Percentiles rank a stretch among this genome's conserved stretches.
Conservation (phyloP, 2,888 invertebrate genomes). For the Hirtodrosophila cameraria region DNA sequence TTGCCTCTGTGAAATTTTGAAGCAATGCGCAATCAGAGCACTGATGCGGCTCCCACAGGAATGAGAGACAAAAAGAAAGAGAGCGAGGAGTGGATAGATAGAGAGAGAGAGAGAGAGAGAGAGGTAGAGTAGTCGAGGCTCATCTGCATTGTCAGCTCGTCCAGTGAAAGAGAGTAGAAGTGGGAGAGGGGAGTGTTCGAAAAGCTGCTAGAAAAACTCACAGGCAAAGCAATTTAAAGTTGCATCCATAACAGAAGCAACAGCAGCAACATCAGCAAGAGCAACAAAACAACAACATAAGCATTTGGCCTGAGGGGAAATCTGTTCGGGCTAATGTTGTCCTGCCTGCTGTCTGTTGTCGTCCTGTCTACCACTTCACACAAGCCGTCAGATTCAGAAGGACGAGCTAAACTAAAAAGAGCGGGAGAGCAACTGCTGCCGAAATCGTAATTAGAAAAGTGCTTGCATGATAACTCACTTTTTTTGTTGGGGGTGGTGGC, state of each 20-base stretch:
- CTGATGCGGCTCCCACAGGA: slow-evolving; percentile 73
- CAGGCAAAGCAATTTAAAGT: slow-evolving; percentile 76
- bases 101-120: slow-evolving; percentile 3
- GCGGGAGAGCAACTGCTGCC: slow-evolving; percentile 7
- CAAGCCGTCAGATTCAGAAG: slow-evolving; percentile 12
- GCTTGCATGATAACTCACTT: slow-evolving; percentile 76
- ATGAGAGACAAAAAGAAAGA: slow-evolving; percentile 15
- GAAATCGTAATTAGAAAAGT: slow-evolving; percentile 74
- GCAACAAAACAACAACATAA: slow-evolving; percentile 36
- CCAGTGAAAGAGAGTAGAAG: background rate
- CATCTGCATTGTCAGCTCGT: slow-evolving; percentile 68
- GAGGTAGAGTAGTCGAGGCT: slow-evolving; percentile 37
- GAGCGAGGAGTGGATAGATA: slow-evolving; percentile 13
- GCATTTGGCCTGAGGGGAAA: slow-evolving; percentile 67
- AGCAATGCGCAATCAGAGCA: slow-evolving; percentile 78
- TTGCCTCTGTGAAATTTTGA: slow-evolving; percentile 74
- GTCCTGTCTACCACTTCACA: slow-evolving; percentile 4
- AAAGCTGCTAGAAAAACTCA: slow-evolving; percentile 66
- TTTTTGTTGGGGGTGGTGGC: slow-evolving; percentile 42
- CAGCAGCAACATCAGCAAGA: slow-evolving; percentile 35
- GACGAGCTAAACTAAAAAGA: background rate
- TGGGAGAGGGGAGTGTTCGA: background rate
- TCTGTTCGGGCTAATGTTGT: slow-evolving; percentile 74
- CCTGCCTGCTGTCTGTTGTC: slow-evolving; percentile 19
- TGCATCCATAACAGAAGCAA: slow-evolving; percentile 75